phyloP scores from a whole-genome alignment of 2,797 vertebrate genomes.

The Hippocampus kuda region DNA sequence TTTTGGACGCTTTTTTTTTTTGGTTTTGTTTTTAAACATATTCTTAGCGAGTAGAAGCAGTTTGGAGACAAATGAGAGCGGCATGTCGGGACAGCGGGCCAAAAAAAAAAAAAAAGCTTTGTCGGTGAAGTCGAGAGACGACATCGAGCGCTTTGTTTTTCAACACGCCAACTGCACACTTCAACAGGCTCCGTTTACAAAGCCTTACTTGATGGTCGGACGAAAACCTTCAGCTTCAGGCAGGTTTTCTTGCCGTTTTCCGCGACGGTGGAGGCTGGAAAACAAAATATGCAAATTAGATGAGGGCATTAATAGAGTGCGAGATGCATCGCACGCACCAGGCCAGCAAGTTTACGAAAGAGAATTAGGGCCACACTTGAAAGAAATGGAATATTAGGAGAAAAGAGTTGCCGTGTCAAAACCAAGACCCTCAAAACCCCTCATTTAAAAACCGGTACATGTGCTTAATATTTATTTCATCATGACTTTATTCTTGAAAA shows the following conservation, averaged over 20 bases:
- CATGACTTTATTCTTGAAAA: not conserved
- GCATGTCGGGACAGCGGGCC: conserved; percentile 33
- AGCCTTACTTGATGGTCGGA: conserved; percentile 91
- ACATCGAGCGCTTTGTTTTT: conserved; percentile 54
- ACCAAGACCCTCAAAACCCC: not conserved
- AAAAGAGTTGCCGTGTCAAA: not conserved
- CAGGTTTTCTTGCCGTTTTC: conserved; percentile 92
- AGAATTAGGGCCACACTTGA: conserved; percentile 12
- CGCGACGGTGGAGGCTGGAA: conserved; percentile 87
- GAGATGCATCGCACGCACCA: not conserved
- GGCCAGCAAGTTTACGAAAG: not conserved
- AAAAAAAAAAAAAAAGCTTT: conserved; percentile 14
- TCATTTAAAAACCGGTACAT: not conserved
- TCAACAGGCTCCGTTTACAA: conserved; percentile 52
- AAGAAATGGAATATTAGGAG: too few species aligned
- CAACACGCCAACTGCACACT: conserved; percentile 51
- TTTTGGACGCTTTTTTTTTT: conserved; percentile 26
- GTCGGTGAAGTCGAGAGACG: conserved; percentile 6
- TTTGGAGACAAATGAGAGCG: conserved; percentile 38
- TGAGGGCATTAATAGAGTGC: conserved; percentile 9
- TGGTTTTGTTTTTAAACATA: conserved; percentile 25
- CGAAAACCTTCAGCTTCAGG: conserved; percentile 97
- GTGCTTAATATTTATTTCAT: not conserved
- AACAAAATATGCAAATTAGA: conserved; percentile 9
- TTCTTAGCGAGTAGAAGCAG: conserved; percentile 27